Evolutionary conservation across 2,797 vertebrate species (phyloP).

Genomic region (Masticophis lateralis): DNA sequence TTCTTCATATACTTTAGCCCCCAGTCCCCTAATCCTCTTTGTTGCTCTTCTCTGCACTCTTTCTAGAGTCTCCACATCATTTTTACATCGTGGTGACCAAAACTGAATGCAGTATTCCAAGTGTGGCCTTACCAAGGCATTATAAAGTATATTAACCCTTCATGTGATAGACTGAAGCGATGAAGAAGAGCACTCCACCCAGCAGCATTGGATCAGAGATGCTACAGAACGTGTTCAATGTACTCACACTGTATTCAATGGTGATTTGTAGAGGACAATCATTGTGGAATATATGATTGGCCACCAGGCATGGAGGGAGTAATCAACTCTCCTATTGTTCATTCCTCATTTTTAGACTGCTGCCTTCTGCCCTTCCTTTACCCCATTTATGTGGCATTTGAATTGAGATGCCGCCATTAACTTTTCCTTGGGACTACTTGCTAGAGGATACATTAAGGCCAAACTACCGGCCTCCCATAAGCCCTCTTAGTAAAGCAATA

Average conservation of each 20-base stretch:
- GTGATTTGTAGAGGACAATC: background rate
- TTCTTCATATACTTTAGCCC: no score
- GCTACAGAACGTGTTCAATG: no score
- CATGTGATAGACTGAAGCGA: background rate
- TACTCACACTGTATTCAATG: background rate
- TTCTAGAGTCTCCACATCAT: no score
- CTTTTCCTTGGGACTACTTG: conserved; percentile 20
- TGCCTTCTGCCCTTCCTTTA: background rate
- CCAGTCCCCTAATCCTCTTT: no score
- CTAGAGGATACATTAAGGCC: conserved; percentile 8
- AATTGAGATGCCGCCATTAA: conserved; percentile 13
- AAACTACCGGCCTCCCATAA: conserved; percentile 18
- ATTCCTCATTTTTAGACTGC: background rate
- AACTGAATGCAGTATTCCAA: no score
- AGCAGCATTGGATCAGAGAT: background rate
- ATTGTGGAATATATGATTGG: background rate
- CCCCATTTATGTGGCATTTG: conserved; percentile 18
- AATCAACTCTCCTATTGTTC: background rate
- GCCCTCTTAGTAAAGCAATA: conserved; percentile 19
- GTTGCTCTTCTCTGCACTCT: no score
- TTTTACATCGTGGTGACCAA: no score
- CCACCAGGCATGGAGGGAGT: background rate
- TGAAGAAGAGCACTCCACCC: background rate
- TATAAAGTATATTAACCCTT: no score
- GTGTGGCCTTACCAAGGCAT: no score